Conservation (phyloP, 2,888 invertebrate genomes). For the Eugnorisma glareosa region DNA sequence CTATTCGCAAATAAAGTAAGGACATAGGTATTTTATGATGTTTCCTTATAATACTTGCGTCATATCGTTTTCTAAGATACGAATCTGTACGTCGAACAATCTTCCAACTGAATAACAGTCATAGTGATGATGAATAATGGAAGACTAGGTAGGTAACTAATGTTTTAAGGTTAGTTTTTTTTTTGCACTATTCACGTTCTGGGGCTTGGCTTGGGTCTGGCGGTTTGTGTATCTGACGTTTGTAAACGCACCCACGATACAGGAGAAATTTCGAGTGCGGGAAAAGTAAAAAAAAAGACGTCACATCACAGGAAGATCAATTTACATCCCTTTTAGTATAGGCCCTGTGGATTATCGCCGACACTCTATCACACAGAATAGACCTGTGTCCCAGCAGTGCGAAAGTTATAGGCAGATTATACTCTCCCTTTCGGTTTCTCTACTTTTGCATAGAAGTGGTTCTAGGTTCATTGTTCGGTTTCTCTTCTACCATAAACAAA, state of each 20-base stretch:
- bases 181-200: background rate
- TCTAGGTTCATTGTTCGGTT: background rate
- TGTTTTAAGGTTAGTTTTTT: background rate
- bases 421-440: background rate
- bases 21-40: conserved; percentile 8
- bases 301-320: background rate
- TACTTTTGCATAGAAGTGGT: background rate
- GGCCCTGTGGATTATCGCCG: background rate
- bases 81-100: conserved; percentile 4
- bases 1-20: conserved; percentile 25
- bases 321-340: background rate
- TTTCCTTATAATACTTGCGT: conserved; percentile 29
- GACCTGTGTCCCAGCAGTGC: background rate
- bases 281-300: too few species aligned
- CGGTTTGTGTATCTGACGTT: background rate
- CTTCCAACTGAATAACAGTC: background rate
- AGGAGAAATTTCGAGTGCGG: background rate
- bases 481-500: background rate
- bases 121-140: background rate
- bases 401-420: background rate
- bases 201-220: background rate
- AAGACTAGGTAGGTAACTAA: background rate
- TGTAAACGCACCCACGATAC: background rate
- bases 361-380: background rate
- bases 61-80: conserved; percentile 26